Conservation (phyloP, 1,140 invertebrate genomes). For the Olivierus martensii region DNA sequence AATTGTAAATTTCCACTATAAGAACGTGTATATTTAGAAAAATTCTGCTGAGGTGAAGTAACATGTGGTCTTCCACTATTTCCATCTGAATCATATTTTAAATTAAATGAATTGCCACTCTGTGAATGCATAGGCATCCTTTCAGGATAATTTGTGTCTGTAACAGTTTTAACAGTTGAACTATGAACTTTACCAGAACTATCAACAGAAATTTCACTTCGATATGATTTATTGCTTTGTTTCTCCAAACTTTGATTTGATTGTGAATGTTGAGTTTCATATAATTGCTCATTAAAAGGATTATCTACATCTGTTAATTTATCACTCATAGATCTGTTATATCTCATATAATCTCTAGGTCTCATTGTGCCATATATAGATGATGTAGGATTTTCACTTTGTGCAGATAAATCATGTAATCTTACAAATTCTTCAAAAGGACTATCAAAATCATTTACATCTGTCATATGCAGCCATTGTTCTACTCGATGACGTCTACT, state of each 20-base stretch:
- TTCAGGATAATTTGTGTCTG: constrained; percentile 7
- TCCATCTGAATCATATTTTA: neutral
- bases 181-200: neutral
- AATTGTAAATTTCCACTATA: constrained; percentile 2
- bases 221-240: neutral
- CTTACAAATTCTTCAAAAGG: constrained; percentile 6
- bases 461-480: constrained; percentile 19
- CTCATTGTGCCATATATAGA: constrained; percentile 12
- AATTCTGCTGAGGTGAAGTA: neutral
- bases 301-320: constrained; percentile 3
- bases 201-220: constrained; percentile 8
- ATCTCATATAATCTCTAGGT: constrained; percentile 8
- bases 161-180: constrained; percentile 5
- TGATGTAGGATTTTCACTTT: constrained; percentile 4
- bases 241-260: constrained; percentile 5
- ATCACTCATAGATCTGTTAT: constrained; percentile 14
- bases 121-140: constrained; percentile 1
- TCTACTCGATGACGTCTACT: constrained; percentile 18
- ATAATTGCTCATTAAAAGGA: constrained; percentile 2
- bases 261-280: constrained; percentile 1
- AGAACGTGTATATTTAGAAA: neutral
- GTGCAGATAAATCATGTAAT: neutral
- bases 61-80: neutral
- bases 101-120: neutral
- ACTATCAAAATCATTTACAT: neutral